Base-by-base conservation (phyloP, 1,140 invertebrate genomes). In the Ceratosolen fusciceps region DNA sequence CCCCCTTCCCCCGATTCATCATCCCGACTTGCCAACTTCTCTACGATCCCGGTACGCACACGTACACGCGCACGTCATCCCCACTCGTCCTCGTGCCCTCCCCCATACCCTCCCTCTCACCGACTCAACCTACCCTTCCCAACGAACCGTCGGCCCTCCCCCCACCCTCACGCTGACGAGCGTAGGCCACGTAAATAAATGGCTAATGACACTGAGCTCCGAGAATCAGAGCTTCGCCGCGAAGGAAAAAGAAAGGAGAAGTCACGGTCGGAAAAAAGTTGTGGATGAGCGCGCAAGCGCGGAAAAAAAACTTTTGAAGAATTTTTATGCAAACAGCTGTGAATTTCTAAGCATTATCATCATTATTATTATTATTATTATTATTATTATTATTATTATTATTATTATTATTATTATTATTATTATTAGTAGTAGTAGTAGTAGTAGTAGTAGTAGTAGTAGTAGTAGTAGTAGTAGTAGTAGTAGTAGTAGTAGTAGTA, bases 321-420 rank as follows among this genome's bases (percentile, higher is more conserved):
- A 79, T 79, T 74, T 74, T 70, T 74, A 79, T 79, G 67, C 60
- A 73, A 79, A 79, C 49, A 70, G 58, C 60, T 12, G 70, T 43
- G 52, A 65, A 79, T 74, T 68, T 74, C 77, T 65, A 70, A 47
- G 47, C 43, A 39, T 71, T 47, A 29, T 54, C 31, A 74, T 79
- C 73, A 79, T 43, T n/a, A n/a, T n/a, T n/a, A n/a, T n/a, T n/a
- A n/a, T n/a, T n/a, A n/a, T n/a, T n/a, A n/a, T n/a, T n/a, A n/a
- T n/a, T n/a, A n/a, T n/a, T n/a, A n/a, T n/a, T n/a, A n/a, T n/a
- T n/a, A n/a, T n/a, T n/a, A n/a, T n/a, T n/a, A n/a, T n/a, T n/a
- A n/a, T n/a, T n/a, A n/a, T n/a, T n/a, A n/a, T n/a, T n/a, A n/a
- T n/a, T n/a, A n/a, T n/a, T n/a, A n/a, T n/a, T n/a, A n/a, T n/a